Evolutionary conservation across 2,113 vertebrate genomes (phyloP).

Genomic region (Hyla sarda): DNA sequence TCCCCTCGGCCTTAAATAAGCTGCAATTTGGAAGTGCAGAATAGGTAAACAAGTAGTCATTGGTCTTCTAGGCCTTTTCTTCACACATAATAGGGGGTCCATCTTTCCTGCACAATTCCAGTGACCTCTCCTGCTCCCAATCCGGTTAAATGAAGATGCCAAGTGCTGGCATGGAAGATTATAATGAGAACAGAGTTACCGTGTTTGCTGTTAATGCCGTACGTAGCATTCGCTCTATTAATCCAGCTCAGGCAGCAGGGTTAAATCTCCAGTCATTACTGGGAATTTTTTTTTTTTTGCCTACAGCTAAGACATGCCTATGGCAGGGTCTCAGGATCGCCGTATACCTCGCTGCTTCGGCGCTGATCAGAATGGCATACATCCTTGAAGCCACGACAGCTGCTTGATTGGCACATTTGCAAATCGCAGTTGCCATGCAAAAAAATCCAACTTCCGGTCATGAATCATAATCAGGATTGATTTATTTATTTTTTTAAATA

Average conservation of each 20-base stretch:
- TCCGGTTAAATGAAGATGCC: constrained; percentile 39
- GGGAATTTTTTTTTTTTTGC: neutral
- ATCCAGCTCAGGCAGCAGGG: neutral
- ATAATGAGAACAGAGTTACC: constrained; percentile 6
- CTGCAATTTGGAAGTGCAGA: neutral
- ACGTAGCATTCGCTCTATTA: neutral
- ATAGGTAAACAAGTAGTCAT: neutral
- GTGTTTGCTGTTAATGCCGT: constrained; percentile 15
- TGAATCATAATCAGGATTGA: neutral
- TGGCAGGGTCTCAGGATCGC: neutral
- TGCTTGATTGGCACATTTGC: neutral
- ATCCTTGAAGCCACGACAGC: neutral
- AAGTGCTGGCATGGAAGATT: constrained; percentile 11
- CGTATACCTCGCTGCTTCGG: neutral
- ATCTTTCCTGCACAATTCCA: neutral
- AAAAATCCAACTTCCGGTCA: neutral
- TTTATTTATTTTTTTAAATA: too few relatives aligned
- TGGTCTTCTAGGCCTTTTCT: constrained; percentile 16
- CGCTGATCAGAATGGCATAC: neutral
- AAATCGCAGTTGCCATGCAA: neutral
- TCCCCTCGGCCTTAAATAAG: neutral
- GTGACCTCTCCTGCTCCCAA: neutral
- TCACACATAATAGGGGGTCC: constrained; percentile 21
- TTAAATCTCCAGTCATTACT: constrained; percentile 1
- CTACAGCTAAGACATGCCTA: neutral